Base-by-base conservation (phyloP, 2,797 vertebrate species). In the Nothura maculosa region DNA sequence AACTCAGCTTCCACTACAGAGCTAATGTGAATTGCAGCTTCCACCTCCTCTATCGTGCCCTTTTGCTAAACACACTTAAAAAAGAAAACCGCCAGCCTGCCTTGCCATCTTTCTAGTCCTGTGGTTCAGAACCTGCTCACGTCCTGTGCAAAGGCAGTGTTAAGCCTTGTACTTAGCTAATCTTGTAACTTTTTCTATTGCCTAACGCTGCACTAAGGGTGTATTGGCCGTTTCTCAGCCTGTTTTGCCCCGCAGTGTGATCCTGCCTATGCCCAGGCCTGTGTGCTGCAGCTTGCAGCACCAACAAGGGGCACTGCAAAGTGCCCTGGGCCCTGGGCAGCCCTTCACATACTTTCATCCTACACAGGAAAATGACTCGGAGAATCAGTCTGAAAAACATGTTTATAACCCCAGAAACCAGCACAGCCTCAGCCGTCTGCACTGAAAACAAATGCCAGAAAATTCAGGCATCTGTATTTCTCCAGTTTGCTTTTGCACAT, bases 391-490 rank as follows among this genome's bases (percentile, higher is more conserved):
- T 72, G 57, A 62, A 91, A 84, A 91, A 81, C 2, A 8, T 50
- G 10, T 68, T 58, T 91, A 36, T 40, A 89, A 50, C 14, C n/a
- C 58, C 57, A 76, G 64, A 85, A 92, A 74, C 30, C 43, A 76
- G 36, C 40, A 58, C 77, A 45, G 32, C 52, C 85, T 92, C 72
- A 67, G 54, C 1, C 73, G 38, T 58, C 70, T 76, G 67, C 66
- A 58, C 12, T 27, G 76, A 96, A 92, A 93, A 91, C 13, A 81
- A 86, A 84, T 12, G 18, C 54, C 66, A 79, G 61, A 84, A 93
- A 81, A 92, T 52, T 84, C 58, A 89, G 32, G 19, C 57, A 83
- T n/a, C 30, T 28, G 58, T 24, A 61, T 73, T 70, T 60, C 27
- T 74, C 60, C 55, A 55, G 55, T 85, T 89, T 87, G 58, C 40